These are phyloP conservation scores for Athalia rosae DNA, from an alignment of 2,888 invertebrate genomes.

Conservation along the genomic window DNA sequence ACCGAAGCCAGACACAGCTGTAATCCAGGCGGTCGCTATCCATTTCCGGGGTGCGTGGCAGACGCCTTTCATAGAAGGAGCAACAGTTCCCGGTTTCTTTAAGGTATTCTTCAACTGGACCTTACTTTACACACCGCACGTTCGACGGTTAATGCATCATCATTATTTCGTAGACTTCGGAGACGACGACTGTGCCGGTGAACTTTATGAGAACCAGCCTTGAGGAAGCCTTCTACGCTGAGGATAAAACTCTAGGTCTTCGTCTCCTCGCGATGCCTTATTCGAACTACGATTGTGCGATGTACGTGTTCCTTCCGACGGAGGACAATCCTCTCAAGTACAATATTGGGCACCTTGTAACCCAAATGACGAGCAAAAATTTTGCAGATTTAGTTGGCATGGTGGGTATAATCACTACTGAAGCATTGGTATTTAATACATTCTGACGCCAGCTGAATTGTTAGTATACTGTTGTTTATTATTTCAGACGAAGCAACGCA, in stretches of 20 bases:
- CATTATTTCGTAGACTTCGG: constrained; percentile 20
- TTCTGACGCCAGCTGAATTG: no score
- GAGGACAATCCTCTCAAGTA: constrained; percentile 59
- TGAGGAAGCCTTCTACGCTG: constrained; percentile 66
- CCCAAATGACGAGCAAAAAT: constrained; percentile 58
- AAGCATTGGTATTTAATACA: not conserved
- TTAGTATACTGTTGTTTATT: not conserved
- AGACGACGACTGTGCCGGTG: constrained; percentile 56
- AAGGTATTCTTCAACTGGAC: constrained; percentile 48
- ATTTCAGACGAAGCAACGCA: constrained; percentile 40
- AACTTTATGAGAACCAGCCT: constrained; percentile 66
- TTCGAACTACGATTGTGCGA: constrained; percentile 69
- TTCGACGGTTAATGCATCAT: not conserved
- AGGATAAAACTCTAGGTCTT: constrained; percentile 64
- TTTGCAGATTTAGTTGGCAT: constrained; percentile 57
- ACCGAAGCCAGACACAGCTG: constrained; percentile 64
- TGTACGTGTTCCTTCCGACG: constrained; percentile 74
- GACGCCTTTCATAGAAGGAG: constrained; percentile 69
- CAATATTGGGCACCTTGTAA: constrained; percentile 63
- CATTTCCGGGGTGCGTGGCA: constrained; percentile 74
- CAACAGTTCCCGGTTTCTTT: constrained; percentile 67
- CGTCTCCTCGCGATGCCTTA: constrained; percentile 73
- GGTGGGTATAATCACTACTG: constrained; percentile 45
- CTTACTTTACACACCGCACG: not conserved
- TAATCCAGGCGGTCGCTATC: constrained; percentile 72